These are phyloP conservation scores for Plebejus melissa DNA, from an alignment of 2,888 invertebrate genomes.

Conservation along the genomic window DNA sequence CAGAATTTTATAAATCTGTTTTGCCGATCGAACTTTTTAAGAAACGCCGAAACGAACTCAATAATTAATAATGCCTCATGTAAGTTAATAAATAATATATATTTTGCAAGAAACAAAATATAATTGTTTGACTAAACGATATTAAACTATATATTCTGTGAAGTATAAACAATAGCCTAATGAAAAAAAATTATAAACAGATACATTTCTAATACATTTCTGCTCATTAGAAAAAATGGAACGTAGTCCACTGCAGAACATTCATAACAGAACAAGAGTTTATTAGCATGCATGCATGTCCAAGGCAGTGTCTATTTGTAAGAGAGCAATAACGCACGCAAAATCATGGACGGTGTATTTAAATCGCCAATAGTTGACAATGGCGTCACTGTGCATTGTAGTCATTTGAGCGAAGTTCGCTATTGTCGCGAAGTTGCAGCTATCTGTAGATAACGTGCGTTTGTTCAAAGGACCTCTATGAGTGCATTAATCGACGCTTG, in stretches of 20 bases:
- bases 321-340: slow-evolving; percentile 13
- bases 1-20: too few species aligned
- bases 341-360: slow-evolving; percentile 26
- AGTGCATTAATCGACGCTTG: slow-evolving; percentile 40
- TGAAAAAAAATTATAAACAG: too few species aligned
- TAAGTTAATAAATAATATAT: too few species aligned
- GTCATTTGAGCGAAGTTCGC: slow-evolving; percentile 63
- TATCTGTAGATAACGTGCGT: slow-evolving; percentile 62
- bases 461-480: slow-evolving; percentile 60
- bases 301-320: slow-evolving; percentile 10
- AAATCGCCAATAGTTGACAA: slow-evolving; percentile 39
- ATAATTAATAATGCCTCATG: too few species aligned
- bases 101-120: too few species aligned
- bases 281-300: slow-evolving; percentile 14
- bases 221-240: background rate
- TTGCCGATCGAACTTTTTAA: too few species aligned
- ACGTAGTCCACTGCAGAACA: background rate
- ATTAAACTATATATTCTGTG: too few species aligned
- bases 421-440: slow-evolving; percentile 71
- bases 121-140: too few species aligned
- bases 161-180: too few species aligned
- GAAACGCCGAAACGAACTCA: too few species aligned
- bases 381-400: slow-evolving; percentile 49
- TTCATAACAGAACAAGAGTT: background rate
- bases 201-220: too few species aligned